Conservation (phyloP, 2,888 invertebrate genomes). For the Bruchidius siliquastri region DNA sequence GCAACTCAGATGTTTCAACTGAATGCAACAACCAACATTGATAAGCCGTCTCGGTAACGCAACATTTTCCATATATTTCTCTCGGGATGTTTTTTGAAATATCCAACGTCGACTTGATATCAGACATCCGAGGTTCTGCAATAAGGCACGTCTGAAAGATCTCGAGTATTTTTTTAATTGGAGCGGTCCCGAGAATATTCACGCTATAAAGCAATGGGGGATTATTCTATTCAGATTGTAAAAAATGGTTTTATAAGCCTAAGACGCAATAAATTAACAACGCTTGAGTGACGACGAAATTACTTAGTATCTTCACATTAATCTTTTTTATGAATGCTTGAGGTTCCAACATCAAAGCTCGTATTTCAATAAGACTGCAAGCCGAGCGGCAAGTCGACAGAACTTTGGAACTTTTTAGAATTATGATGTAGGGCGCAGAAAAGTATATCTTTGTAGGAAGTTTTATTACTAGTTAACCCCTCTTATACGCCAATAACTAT, state of each 20-base stretch:
- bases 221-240: neutral
- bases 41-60: too few species aligned
- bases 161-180: neutral
- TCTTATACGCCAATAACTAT: neutral
- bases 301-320: neutral
- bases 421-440: neutral
- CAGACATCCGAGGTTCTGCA: neutral
- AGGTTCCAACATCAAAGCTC: neutral
- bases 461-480: neutral
- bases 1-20: too few species aligned
- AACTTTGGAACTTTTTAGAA: neutral
- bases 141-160: neutral
- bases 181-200: neutral
- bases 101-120: neutral
- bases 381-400: neutral
- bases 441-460: neutral
- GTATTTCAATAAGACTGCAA: neutral
- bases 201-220: neutral
- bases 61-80: too few species aligned
- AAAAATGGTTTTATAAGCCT: neutral
- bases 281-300: neutral
- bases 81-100: too few species aligned
- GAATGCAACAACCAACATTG: too few species aligned
- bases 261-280: neutral
- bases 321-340: neutral